phyloP scores from a whole-genome alignment of 2,888 invertebrate genomes.

The Beris morrisii region DNA sequence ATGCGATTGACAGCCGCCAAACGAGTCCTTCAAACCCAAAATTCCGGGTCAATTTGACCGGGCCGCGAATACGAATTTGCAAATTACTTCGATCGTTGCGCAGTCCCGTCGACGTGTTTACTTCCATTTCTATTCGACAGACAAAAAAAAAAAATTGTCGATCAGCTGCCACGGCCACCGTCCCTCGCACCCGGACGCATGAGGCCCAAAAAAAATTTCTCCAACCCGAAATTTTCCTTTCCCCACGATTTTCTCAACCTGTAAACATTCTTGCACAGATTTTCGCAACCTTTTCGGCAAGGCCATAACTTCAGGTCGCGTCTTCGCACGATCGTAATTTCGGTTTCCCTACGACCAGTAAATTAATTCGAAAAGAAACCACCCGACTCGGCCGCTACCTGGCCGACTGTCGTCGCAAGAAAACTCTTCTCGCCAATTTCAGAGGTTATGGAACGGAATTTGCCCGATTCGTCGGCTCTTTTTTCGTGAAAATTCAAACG shows the following conservation, averaged over 20 bases:
- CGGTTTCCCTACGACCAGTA: not conserved
- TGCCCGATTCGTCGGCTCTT: not conserved
- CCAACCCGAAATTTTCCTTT: constrained; percentile 3
- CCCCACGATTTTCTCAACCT: constrained; percentile 5
- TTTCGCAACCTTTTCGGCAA: too few species aligned
- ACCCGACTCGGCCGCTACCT: too few species aligned
- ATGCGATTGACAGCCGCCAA: too few species aligned
- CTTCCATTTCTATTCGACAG: constrained; percentile 3
- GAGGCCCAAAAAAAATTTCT: not conserved
- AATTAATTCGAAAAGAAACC: not conserved
- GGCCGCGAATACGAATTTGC: too few species aligned
- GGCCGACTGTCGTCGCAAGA: too few species aligned
- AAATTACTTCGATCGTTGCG: not conserved
- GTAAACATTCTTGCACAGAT: not conserved
- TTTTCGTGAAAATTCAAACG: not conserved
- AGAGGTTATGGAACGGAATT: constrained; percentile 27
- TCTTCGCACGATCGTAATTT: not conserved
- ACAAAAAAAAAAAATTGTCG: not conserved
- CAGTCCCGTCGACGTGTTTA: constrained; percentile 26
- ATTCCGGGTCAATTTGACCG: too few species aligned
- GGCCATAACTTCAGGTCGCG: not conserved
- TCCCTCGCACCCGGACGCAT: constrained; percentile 1
- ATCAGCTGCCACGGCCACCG: not conserved
- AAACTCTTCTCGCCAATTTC: not conserved
- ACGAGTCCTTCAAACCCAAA: too few species aligned